These are phyloP conservation scores for Herminia tarsipennalis DNA, from an alignment of 2,888 invertebrate genomes.

Conservation along the genomic window DNA sequence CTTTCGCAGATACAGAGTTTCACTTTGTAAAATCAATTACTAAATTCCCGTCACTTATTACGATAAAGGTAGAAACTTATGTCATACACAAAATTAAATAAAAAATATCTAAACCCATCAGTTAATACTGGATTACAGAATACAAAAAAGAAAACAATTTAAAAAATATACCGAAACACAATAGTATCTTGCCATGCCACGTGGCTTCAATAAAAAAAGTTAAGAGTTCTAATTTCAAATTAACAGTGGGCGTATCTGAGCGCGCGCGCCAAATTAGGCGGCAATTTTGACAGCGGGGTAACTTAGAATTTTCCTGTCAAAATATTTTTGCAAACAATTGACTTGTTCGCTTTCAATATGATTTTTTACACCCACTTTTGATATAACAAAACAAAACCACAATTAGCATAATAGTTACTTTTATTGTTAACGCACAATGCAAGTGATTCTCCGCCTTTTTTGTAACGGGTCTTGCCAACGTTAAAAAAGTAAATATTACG, in stretches of 20 bases:
- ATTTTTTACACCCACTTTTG: conserved; percentile 62
- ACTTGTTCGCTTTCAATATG: conserved; percentile 53
- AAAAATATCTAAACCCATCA: neutral
- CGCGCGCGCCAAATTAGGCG: conserved; percentile 73
- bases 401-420: conserved; percentile 82
- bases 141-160: neutral
- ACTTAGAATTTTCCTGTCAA: conserved; percentile 80
- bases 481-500: conserved; percentile 21
- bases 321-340: conserved; percentile 85
- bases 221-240: conserved; percentile 77
- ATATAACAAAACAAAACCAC: conserved; percentile 82
- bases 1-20: no score
- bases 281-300: conserved; percentile 75
- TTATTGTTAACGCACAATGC: conserved; percentile 45
- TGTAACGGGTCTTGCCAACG: conserved; percentile 7
- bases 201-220: conserved; percentile 79
- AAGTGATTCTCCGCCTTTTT: conserved; percentile 18
- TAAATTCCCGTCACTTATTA: no score
- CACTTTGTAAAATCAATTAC: no score
- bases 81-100: neutral
- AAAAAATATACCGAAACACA: conserved; percentile 27
- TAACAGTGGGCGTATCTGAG: conserved; percentile 64
- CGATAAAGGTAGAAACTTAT: no score
- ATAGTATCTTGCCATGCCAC: conserved; percentile 60
- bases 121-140: neutral